Percentiles rank a stretch among this genome's conserved stretches.
phyloP scores from a whole-genome alignment of 2,797 vertebrate genomes.

The Acipenser transmontanus region DNA sequence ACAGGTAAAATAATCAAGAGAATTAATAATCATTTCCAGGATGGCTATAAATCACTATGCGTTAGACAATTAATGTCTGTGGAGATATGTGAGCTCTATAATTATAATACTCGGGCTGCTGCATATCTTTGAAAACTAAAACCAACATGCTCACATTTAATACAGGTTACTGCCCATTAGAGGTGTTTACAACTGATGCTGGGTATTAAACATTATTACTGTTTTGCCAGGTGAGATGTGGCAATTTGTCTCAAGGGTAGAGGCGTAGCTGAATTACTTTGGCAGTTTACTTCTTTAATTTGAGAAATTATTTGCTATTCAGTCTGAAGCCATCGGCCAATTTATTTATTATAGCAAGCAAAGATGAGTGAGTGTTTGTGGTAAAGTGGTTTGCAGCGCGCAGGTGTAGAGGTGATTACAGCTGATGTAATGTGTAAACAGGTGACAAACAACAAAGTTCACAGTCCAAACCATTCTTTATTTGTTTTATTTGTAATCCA shows the following conservation, averaged over 20 bases:
- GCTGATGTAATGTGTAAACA: no score
- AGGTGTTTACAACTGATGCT: constrained; percentile 28
- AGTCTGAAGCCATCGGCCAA: constrained; percentile 21
- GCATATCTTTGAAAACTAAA: constrained; percentile 70
- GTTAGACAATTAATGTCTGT: constrained; percentile 92
- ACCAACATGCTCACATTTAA: constrained; percentile 52
- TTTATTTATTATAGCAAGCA: neutral
- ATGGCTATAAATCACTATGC: constrained; percentile 89
- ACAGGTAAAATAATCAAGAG: constrained; percentile 92
- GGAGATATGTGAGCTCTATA: constrained; percentile 78
- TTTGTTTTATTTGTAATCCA: no score
- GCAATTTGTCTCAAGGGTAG: neutral
- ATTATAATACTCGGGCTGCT: constrained; percentile 74
- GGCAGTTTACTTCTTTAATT: neutral
- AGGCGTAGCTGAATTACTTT: constrained; percentile 2
- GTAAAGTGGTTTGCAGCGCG: no score
- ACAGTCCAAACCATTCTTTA: no score
- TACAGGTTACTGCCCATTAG: constrained; percentile 34
- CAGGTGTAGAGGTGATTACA: no score
- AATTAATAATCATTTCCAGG: constrained; percentile 91
- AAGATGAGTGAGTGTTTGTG: neutral
- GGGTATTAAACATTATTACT: constrained; percentile 33
- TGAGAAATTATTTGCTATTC: constrained; percentile 28
- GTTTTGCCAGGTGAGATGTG: constrained; percentile 11
- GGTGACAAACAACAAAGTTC: no score